Evolutionary conservation across 2,797 vertebrate species (phyloP).

Genomic region (Protosalanx chinensis): DNA sequence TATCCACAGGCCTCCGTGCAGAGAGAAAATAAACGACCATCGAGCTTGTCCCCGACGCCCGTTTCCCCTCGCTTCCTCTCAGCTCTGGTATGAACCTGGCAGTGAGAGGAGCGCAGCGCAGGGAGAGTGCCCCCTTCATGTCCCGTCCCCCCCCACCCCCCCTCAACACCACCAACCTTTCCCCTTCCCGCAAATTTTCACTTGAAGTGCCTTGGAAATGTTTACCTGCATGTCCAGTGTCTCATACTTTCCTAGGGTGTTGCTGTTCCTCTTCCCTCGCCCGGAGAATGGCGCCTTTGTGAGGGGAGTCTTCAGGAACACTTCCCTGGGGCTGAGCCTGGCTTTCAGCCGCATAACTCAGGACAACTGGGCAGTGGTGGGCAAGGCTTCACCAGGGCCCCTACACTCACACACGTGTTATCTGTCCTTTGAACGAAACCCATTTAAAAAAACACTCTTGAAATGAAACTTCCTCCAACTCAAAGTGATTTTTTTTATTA

Average conservation of each 20-base stretch:
- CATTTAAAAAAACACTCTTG: conserved; percentile 41
- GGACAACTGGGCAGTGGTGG: conserved; percentile 27
- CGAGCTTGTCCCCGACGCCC: conserved; percentile 35
- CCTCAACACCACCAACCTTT: neutral
- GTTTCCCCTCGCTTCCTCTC: conserved; percentile 33
- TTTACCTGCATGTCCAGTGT: conserved; percentile 65
- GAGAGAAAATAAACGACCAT: conserved; percentile 62
- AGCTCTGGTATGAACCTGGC: conserved; percentile 30
- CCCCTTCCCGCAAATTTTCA: conserved; percentile 35
- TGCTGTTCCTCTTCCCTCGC: conserved; percentile 49
- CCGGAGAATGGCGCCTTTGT: conserved; percentile 71
- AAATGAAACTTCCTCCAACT: conserved; percentile 31
- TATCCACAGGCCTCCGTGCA: conserved; percentile 42
- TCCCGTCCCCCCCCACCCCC: neutral
- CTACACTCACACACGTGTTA: neutral
- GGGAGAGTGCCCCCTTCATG: conserved; percentile 24
- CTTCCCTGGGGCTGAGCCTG: conserved; percentile 38
- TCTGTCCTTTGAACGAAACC: conserved; percentile 29
- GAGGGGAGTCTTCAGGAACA: conserved; percentile 38
- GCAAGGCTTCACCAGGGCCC: conserved; percentile 31
- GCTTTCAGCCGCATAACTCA: conserved; percentile 47
- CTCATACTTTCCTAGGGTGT: conserved; percentile 66
- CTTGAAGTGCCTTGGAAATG: conserved; percentile 57
- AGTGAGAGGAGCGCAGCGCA: conserved; percentile 34
- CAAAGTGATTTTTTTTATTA: conserved; percentile 29